These are phyloP conservation scores for Coronaproctus castanopsis DNA, from an alignment of 2,888 invertebrate genomes.

Conservation along the genomic window DNA sequence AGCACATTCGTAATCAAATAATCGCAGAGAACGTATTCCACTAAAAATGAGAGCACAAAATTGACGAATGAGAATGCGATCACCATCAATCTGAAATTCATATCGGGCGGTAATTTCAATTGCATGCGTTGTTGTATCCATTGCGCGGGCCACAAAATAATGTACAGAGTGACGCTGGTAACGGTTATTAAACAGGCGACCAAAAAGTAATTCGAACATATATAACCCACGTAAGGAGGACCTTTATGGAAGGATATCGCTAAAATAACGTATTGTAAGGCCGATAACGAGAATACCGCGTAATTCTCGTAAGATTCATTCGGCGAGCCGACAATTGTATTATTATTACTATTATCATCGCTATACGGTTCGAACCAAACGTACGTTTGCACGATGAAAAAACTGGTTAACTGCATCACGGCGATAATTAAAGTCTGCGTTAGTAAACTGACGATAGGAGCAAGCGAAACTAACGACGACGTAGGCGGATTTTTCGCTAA, in stretches of 20 bases:
- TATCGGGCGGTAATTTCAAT: slow-evolving; percentile 41
- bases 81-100: slow-evolving; percentile 36
- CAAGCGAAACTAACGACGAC: slow-evolving; percentile 57
- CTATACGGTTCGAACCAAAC: slow-evolving; percentile 29
- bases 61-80: slow-evolving; percentile 31
- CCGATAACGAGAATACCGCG: slow-evolving; percentile 62
- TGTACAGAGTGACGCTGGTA: slow-evolving; percentile 33
- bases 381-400: slow-evolving; percentile 40
- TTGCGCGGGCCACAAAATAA: slow-evolving; percentile 42
- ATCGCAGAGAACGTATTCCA: slow-evolving; percentile 36
- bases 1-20: slow-evolving; percentile 36
- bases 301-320: slow-evolving; percentile 59
- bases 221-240: slow-evolving; percentile 63
- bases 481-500: slow-evolving; percentile 29
- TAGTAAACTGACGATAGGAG: slow-evolving; percentile 54
- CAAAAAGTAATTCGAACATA: slow-evolving; percentile 59
- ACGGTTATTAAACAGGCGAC: slow-evolving; percentile 38
- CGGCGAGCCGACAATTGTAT: background rate
- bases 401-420: slow-evolving; percentile 42
- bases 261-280: slow-evolving; percentile 76
- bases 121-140: slow-evolving; percentile 42
- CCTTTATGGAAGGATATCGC: slow-evolving; percentile 81
- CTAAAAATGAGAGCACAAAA: slow-evolving; percentile 33
- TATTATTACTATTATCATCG: slow-evolving; percentile 1
- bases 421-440: slow-evolving; percentile 50